Evolutionary conservation across 2,797 vertebrate genomes (phyloP), one percentile per base, ranked within the genome.

Genomic region (Muscicapa striata): DNA sequence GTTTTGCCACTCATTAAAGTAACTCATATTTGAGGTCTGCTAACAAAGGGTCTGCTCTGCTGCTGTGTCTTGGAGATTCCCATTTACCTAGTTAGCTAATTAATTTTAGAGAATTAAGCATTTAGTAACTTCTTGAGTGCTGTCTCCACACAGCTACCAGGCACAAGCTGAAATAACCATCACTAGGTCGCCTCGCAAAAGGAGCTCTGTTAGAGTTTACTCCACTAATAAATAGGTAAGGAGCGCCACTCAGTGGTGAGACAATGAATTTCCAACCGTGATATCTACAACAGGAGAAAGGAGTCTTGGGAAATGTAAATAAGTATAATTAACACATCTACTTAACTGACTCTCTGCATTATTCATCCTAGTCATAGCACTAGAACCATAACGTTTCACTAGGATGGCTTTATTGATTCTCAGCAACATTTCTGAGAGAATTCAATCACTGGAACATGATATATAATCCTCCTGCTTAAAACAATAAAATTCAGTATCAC

Each of bases 221-320:
- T 1, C 15, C 4, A 30, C 21, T 19, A 41, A 92, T 57, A 95
- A 24, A 79, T 63, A 57, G 0, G 91, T 36, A 36, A 76, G 38
- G 76, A 93, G 95, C 94, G 72, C 96, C 97, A 61, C 90, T 43
- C 78, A 64, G 95, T 69, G 97, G 96, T 6, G 15, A 67, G 32
- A 74, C 11, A 18, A 73, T 14, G 63, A 5, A 75, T 52, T 69
- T 55, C 40, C 69, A 66, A 8, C 54, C 17, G 23, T 4, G 40
- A 3, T 2, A 32, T 3, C 32, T 13, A 27, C 54, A 15, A 34
- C 11, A 58, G 41, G 46, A 41, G 36, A 69, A 41, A 61, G 23
- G 45, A 27, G 36, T 57, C 76, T 86, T 59, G 55, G 62, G n/a
- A 79, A 92, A 59, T 62, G 57, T 72, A 89, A 95, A 72, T 64